A percentile compares a stretch with the other conserved stretches of the same genome.
Evolutionary conservation across 2,888 invertebrate genomes (phyloP).

Genomic region (Leptinotarsa peninsularis): DNA sequence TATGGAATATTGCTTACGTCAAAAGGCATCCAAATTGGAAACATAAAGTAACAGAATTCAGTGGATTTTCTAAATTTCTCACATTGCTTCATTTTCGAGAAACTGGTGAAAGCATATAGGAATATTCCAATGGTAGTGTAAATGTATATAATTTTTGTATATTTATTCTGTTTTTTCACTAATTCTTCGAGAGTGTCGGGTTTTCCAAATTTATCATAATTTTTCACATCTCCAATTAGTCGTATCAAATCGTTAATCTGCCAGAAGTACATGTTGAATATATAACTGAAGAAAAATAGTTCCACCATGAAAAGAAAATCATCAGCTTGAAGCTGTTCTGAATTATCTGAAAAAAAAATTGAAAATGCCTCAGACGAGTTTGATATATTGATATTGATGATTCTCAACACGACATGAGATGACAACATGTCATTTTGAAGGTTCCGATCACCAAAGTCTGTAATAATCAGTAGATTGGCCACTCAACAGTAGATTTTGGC

Average conservation of each 20-base stretch:
- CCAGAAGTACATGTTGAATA: conserved; percentile 3
- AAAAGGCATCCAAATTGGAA: background rate
- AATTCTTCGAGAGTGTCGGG: background rate
- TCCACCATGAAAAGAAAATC: background rate
- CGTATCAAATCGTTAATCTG: background rate
- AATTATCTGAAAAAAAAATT: background rate
- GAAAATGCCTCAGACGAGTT: background rate
- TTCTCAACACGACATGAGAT: no score
- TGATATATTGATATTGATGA: background rate
- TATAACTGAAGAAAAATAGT: background rate
- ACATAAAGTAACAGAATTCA: background rate
- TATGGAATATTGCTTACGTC: background rate
- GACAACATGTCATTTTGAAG: no score
- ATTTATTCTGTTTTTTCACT: background rate
- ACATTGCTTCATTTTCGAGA: background rate
- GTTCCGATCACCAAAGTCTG: no score
- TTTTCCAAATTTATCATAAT: background rate
- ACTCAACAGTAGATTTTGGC: no score
- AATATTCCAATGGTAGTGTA: background rate
- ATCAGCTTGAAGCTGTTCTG: background rate
- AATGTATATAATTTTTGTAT: background rate
- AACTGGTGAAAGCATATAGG: background rate
- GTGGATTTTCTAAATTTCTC: background rate
- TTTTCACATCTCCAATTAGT: background rate
- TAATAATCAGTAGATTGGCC: no score